These are phyloP conservation scores for Phallusia fumigata DNA, from an alignment of 23 tunicate species.

Conservation along the genomic window DNA sequence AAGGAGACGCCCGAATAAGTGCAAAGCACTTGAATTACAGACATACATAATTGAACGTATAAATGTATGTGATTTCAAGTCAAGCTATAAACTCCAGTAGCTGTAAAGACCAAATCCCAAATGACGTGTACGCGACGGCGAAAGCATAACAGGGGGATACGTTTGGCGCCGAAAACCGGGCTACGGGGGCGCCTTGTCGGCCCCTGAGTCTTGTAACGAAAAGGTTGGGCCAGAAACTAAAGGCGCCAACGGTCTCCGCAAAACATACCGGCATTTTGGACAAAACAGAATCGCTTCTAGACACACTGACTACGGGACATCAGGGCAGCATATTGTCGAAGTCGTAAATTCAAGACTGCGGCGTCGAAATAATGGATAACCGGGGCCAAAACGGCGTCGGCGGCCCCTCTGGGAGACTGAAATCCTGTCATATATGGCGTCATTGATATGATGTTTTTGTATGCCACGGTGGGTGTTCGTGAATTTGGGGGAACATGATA, in stretches of 20 bases:
- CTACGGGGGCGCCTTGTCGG: constrained; percentile 1
- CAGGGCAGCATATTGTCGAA: neutral
- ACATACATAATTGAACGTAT: no score
- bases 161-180: neutral
- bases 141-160: neutral
- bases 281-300: neutral
- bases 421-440: neutral
- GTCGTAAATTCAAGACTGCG: neutral
- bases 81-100: no score
- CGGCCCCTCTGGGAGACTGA: neutral
- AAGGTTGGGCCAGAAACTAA: neutral
- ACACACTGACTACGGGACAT: neutral
- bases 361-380: neutral
- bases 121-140: no score
- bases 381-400: neutral
- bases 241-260: neutral
- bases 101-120: no score
- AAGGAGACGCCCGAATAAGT: no score
- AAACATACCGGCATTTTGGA: no score
- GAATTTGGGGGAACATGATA: neutral
- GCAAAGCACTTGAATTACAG: no score
- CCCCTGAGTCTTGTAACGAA: neutral
- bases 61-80: no score
- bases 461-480: neutral
- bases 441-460: neutral